Evolutionary conservation across 2,797 vertebrate genomes (phyloP).

Genomic region (Hirundo rustica): DNA sequence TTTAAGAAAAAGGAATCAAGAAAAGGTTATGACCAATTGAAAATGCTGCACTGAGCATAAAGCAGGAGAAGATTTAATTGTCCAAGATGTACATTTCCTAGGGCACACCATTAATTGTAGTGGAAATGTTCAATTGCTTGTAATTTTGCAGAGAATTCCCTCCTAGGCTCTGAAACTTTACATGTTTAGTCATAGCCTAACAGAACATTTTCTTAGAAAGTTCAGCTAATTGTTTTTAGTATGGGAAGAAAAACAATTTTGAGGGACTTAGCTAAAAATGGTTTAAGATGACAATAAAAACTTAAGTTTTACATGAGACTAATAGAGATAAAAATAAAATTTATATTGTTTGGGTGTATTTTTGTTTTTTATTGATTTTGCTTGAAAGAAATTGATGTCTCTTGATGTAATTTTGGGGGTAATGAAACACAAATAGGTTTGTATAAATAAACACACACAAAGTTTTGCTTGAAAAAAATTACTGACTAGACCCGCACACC

Average conservation of each 20-base stretch:
- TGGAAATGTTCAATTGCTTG: constrained; percentile 67
- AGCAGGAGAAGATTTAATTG: constrained; percentile 50
- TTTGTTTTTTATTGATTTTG: not conserved
- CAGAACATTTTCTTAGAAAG: constrained; percentile 59
- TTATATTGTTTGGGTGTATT: not conserved
- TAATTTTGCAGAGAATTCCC: constrained; percentile 67
- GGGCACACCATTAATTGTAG: constrained; percentile 60
- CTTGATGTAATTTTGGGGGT: not conserved
- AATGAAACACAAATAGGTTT: not conserved
- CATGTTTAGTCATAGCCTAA: constrained; percentile 55
- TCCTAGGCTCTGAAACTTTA: constrained; percentile 62
- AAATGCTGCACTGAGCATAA: constrained; percentile 37
- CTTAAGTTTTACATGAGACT: not conserved
- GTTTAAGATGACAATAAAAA: not conserved
- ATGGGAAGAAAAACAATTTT: not conserved
- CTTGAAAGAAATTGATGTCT: not conserved
- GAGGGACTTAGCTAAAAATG: not conserved
- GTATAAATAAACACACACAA: not conserved
- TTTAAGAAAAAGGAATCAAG: constrained; percentile 17
- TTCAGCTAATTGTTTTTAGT: constrained; percentile 39
- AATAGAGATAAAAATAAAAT: not conserved
- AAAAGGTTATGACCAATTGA: constrained; percentile 38
- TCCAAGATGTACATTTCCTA: constrained; percentile 55
- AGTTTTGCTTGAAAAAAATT: not conserved
- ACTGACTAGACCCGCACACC: not conserved